phyloP scores from a whole-genome alignment of 2,888 invertebrate genomes.

The Alloscopus bannaensis region DNA sequence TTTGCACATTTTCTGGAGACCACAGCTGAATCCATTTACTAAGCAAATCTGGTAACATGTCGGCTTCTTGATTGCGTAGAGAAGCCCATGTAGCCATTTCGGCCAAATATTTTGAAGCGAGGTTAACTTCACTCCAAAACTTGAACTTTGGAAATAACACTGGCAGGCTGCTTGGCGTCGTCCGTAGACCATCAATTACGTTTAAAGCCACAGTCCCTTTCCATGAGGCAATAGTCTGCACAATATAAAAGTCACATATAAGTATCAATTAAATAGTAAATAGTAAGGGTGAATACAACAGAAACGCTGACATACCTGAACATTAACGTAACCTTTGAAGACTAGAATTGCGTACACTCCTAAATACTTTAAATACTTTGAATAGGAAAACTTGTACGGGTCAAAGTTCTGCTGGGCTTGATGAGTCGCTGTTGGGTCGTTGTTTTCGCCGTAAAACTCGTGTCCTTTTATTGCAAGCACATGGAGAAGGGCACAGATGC shows the following conservation, averaged over 20 bases:
- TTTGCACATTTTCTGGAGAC: background rate
- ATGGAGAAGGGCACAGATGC: conserved; percentile 35
- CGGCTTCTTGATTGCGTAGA: conserved; percentile 17
- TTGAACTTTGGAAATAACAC: conserved; percentile 43
- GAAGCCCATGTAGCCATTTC: conserved; percentile 40
- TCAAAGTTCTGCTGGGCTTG: conserved; percentile 9
- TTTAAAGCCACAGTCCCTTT: background rate
- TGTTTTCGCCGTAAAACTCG: conserved; percentile 2
- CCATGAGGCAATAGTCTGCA: background rate
- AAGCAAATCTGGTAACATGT: conserved; percentile 9
- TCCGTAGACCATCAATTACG: conserved; percentile 43
- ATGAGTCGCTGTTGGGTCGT: too few relatives aligned
- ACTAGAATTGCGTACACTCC: conserved; percentile 39
- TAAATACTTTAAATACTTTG: conserved; percentile 51
- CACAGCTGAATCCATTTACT: conserved; percentile 20
- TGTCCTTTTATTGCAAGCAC: conserved; percentile 39
- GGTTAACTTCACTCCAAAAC: conserved; percentile 46
- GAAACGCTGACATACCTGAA: conserved; percentile 20
- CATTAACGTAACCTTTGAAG: conserved; percentile 11
- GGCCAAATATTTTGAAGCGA: conserved; percentile 21
- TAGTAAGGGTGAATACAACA: background rate
- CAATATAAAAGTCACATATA: background rate
- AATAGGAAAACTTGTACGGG: conserved; percentile 30
- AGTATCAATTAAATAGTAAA: background rate
- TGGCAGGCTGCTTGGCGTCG: background rate